Evolutionary conservation across 2,797 vertebrate species (phyloP), one percentile per base, ranked within the genome.

Genomic region (Streptopelia turtur): DNA sequence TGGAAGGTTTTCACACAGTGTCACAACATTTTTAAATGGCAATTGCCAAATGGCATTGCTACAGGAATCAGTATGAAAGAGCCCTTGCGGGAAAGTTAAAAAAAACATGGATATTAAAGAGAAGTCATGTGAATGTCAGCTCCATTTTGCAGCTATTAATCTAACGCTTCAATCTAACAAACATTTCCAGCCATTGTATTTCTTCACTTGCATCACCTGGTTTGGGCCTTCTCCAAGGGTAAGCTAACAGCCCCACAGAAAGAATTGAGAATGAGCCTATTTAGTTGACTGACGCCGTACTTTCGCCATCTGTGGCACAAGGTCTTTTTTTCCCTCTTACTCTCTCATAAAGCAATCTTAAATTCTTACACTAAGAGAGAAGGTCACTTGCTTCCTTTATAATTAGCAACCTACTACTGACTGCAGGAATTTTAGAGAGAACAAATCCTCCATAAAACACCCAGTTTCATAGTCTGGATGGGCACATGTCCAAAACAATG

Each of bases 1-100:
- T 95, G 83, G 66, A 94, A 77, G 41, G 70, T 74, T 95, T 96
- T 84, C 87, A 89, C 17, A 33, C 13, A 5, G 66, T 50, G 37
- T 89, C 83, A 31, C 55, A 78, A 76, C 16, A 14, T 70, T 94
- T 92, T 90, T 39, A 77, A 82, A 55, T 22, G 45, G 49, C 33
- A 63, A 25, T 60, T 91, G 52, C 70, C 85, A 94, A 95, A 90
- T 74, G 77, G 49, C 45, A 74, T 14, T 83, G 41, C 64, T 84
- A 60, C 45, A 87, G 56, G 64, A 87, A 68, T 49, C 2, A 2
- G 45, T 43, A 84, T 74, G 39, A 86, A 96, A 86, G 30, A 89
- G 16, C 6, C 9, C 52, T 86, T 65, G 28, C 3, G 4, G 56
- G 52, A 84, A 83, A 76, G 21, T 45, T 84, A 68, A 92, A 87